Percentiles rank a stretch among this genome's conserved stretches.
These are phyloP conservation scores for Macrotis lagotis DNA, from an alignment of 2,113 vertebrate genomes.

Conservation along the genomic window DNA sequence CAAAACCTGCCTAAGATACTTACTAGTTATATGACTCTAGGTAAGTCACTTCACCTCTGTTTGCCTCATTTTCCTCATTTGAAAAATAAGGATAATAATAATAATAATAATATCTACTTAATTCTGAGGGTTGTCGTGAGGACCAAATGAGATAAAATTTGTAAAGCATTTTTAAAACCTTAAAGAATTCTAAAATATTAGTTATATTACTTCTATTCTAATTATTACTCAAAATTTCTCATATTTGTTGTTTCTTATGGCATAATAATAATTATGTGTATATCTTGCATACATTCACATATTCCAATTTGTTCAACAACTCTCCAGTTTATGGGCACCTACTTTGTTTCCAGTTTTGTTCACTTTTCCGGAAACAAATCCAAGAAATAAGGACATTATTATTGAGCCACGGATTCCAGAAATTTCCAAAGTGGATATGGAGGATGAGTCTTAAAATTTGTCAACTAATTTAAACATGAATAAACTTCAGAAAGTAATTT, in stretches of 20 bases:
- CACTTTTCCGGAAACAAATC: conserved; percentile 59
- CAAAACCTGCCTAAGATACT: not conserved
- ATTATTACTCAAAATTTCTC: not conserved
- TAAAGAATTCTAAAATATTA: not conserved
- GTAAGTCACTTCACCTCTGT: not conserved
- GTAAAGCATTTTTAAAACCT: not conserved
- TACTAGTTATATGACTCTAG: not conserved
- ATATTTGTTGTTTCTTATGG: not conserved
- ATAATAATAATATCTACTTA: no score
- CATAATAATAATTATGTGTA: not conserved
- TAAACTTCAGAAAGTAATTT: conserved; percentile 90
- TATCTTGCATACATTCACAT: not conserved
- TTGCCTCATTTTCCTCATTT: not conserved
- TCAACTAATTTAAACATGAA: conserved; percentile 89
- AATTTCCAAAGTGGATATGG: conserved; percentile 90
- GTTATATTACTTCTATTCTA: not conserved
- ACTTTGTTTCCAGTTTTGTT: not conserved
- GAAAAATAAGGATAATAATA: not conserved
- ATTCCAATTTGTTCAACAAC: not conserved
- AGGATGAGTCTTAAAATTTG: conserved; percentile 91
- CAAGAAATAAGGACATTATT: conserved; percentile 78
- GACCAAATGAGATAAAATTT: no score
- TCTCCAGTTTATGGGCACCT: not conserved
- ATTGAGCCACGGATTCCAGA: conserved; percentile 92
- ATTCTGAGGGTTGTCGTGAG: no score